phyloP scores from a whole-genome alignment of 2,113 vertebrate species.

The Epinephelus fuscoguttatus region DNA sequence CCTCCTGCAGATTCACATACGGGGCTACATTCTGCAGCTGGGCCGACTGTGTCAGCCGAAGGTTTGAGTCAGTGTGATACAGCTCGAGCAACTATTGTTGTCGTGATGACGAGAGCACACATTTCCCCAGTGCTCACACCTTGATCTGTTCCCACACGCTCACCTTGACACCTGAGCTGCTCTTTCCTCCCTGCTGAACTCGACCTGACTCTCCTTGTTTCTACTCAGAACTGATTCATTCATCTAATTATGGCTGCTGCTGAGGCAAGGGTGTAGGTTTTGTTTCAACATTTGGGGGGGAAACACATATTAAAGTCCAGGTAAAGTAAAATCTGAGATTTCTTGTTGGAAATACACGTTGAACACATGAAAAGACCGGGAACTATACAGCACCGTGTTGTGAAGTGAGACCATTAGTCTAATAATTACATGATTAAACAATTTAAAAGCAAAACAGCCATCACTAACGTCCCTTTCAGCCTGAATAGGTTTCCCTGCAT shows the following conservation, averaged over 20 bases:
- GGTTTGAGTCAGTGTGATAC: slow-evolving; percentile 55
- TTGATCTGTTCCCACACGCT: slow-evolving; percentile 35
- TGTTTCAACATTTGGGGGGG: no score
- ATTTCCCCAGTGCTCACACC: slow-evolving; percentile 51
- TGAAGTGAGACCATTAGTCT: no score
- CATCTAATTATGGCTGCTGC: slow-evolving; percentile 20
- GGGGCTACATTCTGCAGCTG: slow-evolving; percentile 36
- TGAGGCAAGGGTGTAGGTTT: background rate
- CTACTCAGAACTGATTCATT: slow-evolving; percentile 32
- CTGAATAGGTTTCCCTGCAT: no score
- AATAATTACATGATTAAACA: no score
- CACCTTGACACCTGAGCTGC: slow-evolving; percentile 53
- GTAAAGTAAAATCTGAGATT: no score
- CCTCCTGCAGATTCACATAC: slow-evolving; percentile 29
- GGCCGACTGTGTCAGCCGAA: slow-evolving; percentile 43
- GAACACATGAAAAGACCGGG: no score
- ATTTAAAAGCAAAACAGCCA: no score
- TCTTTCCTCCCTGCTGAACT: slow-evolving; percentile 47
- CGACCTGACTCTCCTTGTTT: slow-evolving; percentile 23
- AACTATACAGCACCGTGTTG: no score
- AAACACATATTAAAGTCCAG: no score
- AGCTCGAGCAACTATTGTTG: slow-evolving; percentile 53
- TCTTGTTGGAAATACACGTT: no score
- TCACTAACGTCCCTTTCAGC: no score
- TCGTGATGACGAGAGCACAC: slow-evolving; percentile 43